Conservation (phyloP, 37 sponge, comb jelly and placozoan genomes). For the Diacarnus erythraeanus region DNA sequence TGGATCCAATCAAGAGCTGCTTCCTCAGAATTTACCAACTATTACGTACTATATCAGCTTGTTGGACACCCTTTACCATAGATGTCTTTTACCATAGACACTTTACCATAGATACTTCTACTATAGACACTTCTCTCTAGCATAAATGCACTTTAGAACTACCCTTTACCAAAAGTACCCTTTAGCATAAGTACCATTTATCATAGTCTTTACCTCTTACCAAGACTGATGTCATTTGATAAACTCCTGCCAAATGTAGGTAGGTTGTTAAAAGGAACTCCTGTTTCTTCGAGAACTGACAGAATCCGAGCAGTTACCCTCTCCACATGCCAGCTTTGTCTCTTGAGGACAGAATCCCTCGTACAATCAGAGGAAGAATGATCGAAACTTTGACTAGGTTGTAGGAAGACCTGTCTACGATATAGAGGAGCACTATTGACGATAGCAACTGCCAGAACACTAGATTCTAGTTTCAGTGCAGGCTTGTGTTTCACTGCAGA, state of each 20-base stretch:
- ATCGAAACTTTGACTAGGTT: slow-evolving; percentile 19
- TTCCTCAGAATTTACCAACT: no score
- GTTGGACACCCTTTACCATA: no score
- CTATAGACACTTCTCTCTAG: no score
- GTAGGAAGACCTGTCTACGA: slow-evolving; percentile 52
- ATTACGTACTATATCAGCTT: no score
- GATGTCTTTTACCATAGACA: no score
- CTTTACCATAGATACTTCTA: no score
- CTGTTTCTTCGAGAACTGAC: background rate
- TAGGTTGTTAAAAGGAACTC: background rate
- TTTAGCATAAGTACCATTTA: no score
- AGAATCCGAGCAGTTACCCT: slow-evolving; percentile 31
- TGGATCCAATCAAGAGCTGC: no score
- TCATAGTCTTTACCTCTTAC: no score
- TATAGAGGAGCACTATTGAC: slow-evolving; percentile 60
- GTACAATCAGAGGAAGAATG: background rate
- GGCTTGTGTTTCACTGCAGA: background rate
- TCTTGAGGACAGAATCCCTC: slow-evolving; percentile 4
- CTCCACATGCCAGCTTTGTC: slow-evolving; percentile 60
- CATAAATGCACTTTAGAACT: no score
- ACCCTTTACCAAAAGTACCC: no score
- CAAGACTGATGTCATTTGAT: background rate
- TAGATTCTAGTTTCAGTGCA: slow-evolving; percentile 6
- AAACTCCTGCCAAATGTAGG: slow-evolving; percentile 17
- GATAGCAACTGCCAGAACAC: slow-evolving; percentile 67